Evolutionary conservation across 2,113 vertebrate genomes (phyloP), one percentile per base, ranked within the genome.

Genomic region (Mesoclemmys tuberculata): DNA sequence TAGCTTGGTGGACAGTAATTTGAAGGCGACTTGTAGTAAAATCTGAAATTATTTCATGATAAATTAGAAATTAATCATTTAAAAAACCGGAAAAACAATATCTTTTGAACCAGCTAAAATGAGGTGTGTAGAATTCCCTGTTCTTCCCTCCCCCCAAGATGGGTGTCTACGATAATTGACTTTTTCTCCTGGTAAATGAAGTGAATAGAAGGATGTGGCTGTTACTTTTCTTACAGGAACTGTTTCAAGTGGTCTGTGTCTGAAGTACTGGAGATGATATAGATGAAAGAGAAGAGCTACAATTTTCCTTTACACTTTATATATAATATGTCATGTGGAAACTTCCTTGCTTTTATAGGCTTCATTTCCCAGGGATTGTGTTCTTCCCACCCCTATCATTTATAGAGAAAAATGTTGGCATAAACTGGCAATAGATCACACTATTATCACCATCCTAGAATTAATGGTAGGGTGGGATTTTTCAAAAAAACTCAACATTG

Each of bases 41-140:
- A 84, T 77, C 90, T 46, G 8, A 88, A 90, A 29, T 95, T 24
- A 82, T 77, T 49, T 93, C 94, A 86, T 86, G 26, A 90, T n/a
- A 92, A 91, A 4, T 35, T 83, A 84, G 10, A 75, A 86, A 46
- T 58, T 55, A 90, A 91, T 96, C 92, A 84, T 85, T 89, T 95
- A 80, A 90, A 88, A 95, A 95, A 93, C 35, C 48, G 90, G 74
- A 82, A 97, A 83, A 78, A 94, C 93, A 94, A 10, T 22, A 80
- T 71, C 71, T 88, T 95, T 90, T 93, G 55, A 93, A 93, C 44
- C 31, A 88, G 12, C 10, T 8, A 49, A 93, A 83, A 92, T 75
- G 81, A 41, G 49, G 10, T 56, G 2, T 89, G 90, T 77, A 61
- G 54, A 74, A 82, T 93, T 92, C n/a, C 64, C 19, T 71, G 64